Base-by-base conservation (phyloP, 2,797 vertebrate species). In the Streptopelia turtur region DNA sequence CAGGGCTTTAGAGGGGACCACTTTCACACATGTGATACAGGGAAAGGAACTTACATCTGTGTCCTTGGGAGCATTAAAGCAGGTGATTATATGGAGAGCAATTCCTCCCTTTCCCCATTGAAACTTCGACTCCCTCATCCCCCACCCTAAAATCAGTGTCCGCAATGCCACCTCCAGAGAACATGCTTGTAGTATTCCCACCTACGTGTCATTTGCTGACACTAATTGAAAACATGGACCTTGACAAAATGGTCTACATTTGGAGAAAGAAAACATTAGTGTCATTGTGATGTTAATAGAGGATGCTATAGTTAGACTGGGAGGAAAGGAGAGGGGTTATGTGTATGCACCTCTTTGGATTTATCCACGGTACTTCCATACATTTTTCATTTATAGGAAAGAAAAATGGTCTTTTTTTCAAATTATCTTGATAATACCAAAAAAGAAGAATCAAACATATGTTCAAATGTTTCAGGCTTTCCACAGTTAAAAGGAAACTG, bases 221-320 rank as follows among this genome's bases (percentile, higher is more conserved):
- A 37, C 79, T 85, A 68, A 93, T 35, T 84, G 87, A 90, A 96
- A 94, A 87, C 35, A 75, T 23, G 27, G 86, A 77, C 87, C 84
- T 83, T 87, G 41, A 71, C 33, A 95, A 95, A 95, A 90, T 49
- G 24, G 79, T 77, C 49, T 91, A 45, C 76, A 76, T 2, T 41
- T 55, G 63, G 60, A 91, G 83, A 93, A 95, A 63, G 77, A 90
- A 94, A 96, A 96, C 83, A 95, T 92, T 78, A 64, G 59, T 78
- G 83, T 72, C 78, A 84, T 94, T 95, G 74, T 95, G 85, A 94
- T 97, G 92, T n/a, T 94, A 97, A 97, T 93, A 57, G 68, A 57
- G 16, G 66, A 87, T 94, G 83, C 49, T 70, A 13, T 57, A 79
- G 83, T 94, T 93, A 66, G 49, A 45, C 68, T 75, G 28, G 23